These are phyloP conservation scores for Diplogasteroides magnus DNA, from an alignment of 1,140 invertebrate species.

Conservation along the genomic window DNA sequence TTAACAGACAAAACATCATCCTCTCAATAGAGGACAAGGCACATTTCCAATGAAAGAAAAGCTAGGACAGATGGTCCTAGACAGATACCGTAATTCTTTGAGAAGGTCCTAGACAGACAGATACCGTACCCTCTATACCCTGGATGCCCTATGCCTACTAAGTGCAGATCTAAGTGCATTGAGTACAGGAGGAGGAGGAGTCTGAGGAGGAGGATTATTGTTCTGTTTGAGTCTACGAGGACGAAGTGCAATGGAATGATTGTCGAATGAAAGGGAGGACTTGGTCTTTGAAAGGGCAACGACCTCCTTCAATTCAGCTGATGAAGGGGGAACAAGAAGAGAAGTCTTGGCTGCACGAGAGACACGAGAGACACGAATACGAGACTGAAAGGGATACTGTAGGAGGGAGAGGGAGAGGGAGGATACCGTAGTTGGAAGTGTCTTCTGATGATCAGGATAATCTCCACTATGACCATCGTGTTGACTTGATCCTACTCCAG, in stretches of 20 bases:
- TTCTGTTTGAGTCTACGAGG: background rate
- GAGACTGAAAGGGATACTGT: background rate
- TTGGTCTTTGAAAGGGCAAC: conserved; percentile 17
- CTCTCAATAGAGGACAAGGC: background rate
- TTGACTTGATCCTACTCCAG: background rate
- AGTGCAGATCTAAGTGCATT: background rate
- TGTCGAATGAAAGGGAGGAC: background rate
- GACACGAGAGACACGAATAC: background rate
- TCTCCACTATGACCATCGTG: background rate
- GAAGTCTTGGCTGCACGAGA: conserved; percentile 20
- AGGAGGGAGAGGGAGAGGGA: no score
- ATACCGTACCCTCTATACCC: no score
- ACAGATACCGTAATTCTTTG: no score
- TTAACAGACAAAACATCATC: background rate
- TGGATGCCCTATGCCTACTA: background rate
- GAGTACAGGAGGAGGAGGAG: background rate
- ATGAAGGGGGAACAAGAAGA: conserved; percentile 27
- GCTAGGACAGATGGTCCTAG: background rate
- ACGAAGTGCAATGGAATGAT: background rate
- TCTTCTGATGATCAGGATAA: background rate
- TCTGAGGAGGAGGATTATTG: background rate
- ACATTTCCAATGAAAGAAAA: background rate
- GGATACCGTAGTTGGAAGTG: no score
- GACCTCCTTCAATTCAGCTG: conserved; percentile 25
- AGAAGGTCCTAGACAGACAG: no score